Evolutionary conservation across 2,888 invertebrate genomes (phyloP), one percentile per base, ranked within the genome.

Genomic region (Sphecodes monilicornis): DNA sequence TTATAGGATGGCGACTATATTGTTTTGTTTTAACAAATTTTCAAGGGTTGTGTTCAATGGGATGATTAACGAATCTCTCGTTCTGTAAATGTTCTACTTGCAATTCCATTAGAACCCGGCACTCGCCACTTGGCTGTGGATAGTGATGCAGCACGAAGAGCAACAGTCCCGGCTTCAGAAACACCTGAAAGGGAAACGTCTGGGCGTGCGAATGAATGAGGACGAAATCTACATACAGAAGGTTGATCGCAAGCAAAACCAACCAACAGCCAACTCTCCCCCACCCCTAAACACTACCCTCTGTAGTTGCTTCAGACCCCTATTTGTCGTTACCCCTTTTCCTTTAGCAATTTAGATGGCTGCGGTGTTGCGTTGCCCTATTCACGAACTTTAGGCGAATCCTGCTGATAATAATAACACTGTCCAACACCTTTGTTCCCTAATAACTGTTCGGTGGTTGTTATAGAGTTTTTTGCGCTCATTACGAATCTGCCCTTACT

Each of bases 61-160:
- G 60, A 5, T 60, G 5, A 29, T 29, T 29, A 6, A 26, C 0
- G 26, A 60, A 16, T 60, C 60, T 60, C 60, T 60, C 26, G 26
- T 69, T 50, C 77, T 74, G 78, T 78, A 75, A 84, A 75, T 26
- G 26, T 81, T 86, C 54, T 29, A 57, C 78, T 80, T 86, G 76
- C 11, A 43, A 80, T 90, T 78, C 79, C 78, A 78, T 70, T 91
- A 95, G 95, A 95, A 95, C 92, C 95, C 95, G 41, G 95, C 95
- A 86, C 94, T 95, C 89, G 95, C 95, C 84, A 95, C 95, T 82
- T 96, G 95, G 95, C 94, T 95, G 84, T 95, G 95, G 95, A 94
- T 95, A 86, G 94, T 95, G 87, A 94, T 95, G 92, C 93, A 95
- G 79, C 92, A 94, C 81, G 86, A 91, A 80, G 91, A 93, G 79